A percentile compares a stretch with the other conserved stretches of the same genome.
phyloP scores from a whole-genome alignment of 2,888 invertebrate species.

The Pecten maximus region DNA sequence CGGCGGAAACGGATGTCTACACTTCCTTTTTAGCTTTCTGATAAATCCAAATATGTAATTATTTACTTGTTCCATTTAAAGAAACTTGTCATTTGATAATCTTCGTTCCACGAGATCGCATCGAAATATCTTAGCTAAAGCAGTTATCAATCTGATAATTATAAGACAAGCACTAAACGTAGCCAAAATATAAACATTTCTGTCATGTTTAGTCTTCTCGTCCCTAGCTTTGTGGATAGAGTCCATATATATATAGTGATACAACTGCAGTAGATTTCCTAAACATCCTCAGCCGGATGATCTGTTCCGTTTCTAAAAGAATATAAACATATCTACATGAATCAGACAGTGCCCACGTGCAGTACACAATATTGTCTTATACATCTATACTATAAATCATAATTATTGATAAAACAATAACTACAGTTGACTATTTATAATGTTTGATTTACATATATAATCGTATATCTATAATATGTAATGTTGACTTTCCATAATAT shows the following conservation, averaged over 20 bases:
- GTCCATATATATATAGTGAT: neutral
- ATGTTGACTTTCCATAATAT: too few species aligned
- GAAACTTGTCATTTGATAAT: neutral
- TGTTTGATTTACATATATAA: too few species aligned
- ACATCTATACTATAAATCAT: too few species aligned
- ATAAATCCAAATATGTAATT: neutral
- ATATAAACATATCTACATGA: neutral
- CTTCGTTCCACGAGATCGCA: neutral
- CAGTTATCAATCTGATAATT: neutral
- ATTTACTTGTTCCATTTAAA: neutral
- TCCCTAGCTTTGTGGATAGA: neutral
- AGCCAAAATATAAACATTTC: neutral
- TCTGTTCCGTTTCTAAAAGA: constrained; percentile 17
- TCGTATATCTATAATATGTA: too few species aligned
- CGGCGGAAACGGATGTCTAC: neutral
- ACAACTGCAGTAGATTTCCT: neutral
- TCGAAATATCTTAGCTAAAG: neutral
- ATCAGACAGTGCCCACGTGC: too few species aligned
- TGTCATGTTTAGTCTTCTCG: neutral
- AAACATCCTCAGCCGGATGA: neutral
- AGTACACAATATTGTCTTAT: too few species aligned
- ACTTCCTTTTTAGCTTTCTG: neutral
- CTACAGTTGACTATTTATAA: too few species aligned
- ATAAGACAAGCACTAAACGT: too few species aligned
- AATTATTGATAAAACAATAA: too few species aligned